Conservation (phyloP, 2,113 vertebrate genomes). For the Uria aalge region DNA sequence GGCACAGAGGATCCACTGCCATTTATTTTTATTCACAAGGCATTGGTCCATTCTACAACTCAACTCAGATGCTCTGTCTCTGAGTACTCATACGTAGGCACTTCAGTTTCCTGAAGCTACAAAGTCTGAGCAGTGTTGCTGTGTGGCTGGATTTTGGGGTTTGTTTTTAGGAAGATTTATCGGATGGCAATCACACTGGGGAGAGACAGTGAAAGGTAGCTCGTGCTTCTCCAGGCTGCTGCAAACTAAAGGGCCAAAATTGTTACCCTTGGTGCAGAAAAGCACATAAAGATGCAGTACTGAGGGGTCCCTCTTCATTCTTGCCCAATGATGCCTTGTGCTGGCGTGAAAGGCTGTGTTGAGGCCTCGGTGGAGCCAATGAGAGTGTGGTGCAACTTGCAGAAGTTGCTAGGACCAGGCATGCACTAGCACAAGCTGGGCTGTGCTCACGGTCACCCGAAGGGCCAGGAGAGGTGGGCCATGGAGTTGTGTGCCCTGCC, state of each 20-base stretch:
- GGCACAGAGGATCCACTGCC: not conserved
- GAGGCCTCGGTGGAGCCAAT: not conserved
- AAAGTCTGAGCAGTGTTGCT: fast-evolving
- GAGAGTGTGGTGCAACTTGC: fast-evolving
- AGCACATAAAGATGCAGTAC: not conserved
- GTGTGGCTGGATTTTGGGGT: fast-evolving
- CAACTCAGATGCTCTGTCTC: not conserved
- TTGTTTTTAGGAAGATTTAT: not conserved
- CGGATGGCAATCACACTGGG: not conserved
- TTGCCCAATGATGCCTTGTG: not conserved
- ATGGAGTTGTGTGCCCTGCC: not conserved
- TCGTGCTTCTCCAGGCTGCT: not conserved
- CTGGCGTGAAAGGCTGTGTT: not conserved
- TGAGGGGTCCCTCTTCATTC: not conserved
- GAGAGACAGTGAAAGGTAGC: not conserved
- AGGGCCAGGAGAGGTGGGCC: not conserved
- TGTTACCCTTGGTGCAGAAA: not conserved
- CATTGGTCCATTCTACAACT: not conserved
- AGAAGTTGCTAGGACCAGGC: not conserved
- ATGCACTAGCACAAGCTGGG: not conserved
- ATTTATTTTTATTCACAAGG: not conserved
- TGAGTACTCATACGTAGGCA: not conserved
- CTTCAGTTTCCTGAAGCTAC: not conserved
- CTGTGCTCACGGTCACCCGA: fast-evolving
- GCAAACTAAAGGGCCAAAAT: not conserved